Base-by-base conservation (phyloP, 2,113 vertebrate genomes). In the Prunella himalayana region DNA sequence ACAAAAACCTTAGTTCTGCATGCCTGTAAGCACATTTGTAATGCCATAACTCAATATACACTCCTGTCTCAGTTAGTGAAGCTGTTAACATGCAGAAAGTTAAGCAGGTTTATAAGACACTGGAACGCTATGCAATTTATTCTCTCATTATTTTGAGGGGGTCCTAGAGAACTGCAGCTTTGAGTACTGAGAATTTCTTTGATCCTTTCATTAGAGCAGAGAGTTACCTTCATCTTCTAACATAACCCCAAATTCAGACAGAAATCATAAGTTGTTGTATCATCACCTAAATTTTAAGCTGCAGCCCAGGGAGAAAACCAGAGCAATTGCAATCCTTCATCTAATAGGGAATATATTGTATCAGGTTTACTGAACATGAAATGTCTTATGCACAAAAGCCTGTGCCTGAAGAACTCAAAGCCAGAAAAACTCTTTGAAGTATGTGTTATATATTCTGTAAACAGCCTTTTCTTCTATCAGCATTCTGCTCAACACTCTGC, bases 401-500 rank as follows among this genome's bases (percentile, higher is more conserved):
- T 86, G 37, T 64, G 77, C 71, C 95, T 93, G 90, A 76, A 92
- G 69, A 86, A 95, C 80, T 96, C 86, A 96, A 96, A 95, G 94
- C 86, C 54, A 81, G 72, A 70, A 93, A 75, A 95, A 53, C n/a
- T 90, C 95, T 96, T 95, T 97, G 94, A 95, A 94, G 93, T 96
- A 63, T 71, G 71, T 83, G 65, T 94, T 96, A 86, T 64, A 93
- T 88, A 97, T 93, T 96, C 96, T 88, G 83, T 84, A 93, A 96
- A 96, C 94, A 95, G 85, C 83, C 92, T 94, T 88, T 90, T 79
- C 71, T 88, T 69, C 93, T 86, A 88, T 97, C 94, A 96, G 76
- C 92, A 95, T 96, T 97, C 92, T 86, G 72, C 76, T 96, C 90
- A 60, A 71, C 11, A 1, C 3, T 0, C 92, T 75, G 64, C 20